These are phyloP conservation scores for Microcebus jonahi DNA, from an alignment of 2,113 vertebrate species.

Conservation along the genomic window DNA sequence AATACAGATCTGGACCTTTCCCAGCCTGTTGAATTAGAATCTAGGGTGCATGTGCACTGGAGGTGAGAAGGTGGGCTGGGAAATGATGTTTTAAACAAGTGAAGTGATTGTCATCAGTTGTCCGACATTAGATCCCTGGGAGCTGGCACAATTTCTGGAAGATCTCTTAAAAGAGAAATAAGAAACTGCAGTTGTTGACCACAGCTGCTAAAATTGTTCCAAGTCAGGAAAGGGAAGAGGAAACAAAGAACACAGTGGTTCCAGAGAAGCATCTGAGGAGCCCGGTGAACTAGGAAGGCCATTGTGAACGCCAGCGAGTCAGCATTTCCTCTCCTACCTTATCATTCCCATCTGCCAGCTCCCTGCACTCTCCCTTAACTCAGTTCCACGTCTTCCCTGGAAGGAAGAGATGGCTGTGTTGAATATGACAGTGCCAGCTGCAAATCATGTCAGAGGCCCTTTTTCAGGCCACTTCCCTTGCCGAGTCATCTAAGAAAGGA, in stretches of 20 bases:
- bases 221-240: conserved; percentile 31
- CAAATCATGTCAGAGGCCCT: not conserved
- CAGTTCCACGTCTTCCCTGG: conserved; percentile 33
- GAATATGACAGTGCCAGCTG: not conserved
- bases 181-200: conserved; percentile 35
- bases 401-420: conserved; percentile 64
- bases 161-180: not conserved
- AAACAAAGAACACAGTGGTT: conserved; percentile 21
- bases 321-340: conserved; percentile 63
- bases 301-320: not conserved
- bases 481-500: conserved; percentile 53
- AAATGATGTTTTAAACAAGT: not conserved
- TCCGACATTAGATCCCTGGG: not conserved
- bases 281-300: conserved; percentile 51
- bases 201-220: conserved; percentile 59
- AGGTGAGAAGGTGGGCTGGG: not conserved
- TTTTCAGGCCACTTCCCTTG: conserved; percentile 53
- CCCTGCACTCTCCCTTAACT: conserved; percentile 65
- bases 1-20: not conserved
- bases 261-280: conserved; percentile 20
- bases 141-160: not conserved
- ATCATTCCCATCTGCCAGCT: conserved; percentile 65
- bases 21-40: not conserved
- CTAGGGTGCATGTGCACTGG: rapidly evolving
- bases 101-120: not conserved